These are phyloP conservation scores for Drosophila littoralis DNA, from an alignment of 1,140 invertebrate genomes.

Conservation along the genomic window DNA sequence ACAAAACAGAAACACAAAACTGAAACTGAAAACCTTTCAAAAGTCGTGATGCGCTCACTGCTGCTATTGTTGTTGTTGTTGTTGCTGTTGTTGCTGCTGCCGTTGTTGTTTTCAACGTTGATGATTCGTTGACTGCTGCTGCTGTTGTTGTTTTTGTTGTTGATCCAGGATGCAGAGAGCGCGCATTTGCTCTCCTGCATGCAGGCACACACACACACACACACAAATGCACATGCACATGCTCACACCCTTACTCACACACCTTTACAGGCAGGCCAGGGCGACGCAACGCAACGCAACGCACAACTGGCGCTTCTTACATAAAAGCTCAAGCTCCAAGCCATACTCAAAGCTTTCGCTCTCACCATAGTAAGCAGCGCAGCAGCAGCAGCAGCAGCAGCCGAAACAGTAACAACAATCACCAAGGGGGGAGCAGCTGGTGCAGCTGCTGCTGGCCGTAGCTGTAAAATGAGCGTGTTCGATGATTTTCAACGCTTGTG, in stretches of 20 bases:
- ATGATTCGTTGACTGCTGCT: constrained; percentile 19
- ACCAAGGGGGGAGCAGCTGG: constrained; percentile 22
- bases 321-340: constrained; percentile 61
- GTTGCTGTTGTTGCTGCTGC: constrained; percentile 6
- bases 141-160: constrained; percentile 37
- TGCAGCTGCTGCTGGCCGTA: constrained; percentile 23
- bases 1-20: constrained; percentile 56
- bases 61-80: constrained; percentile 11
- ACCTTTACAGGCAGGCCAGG: constrained; percentile 66
- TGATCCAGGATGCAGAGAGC: constrained; percentile 38
- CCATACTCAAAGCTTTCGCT: constrained; percentile 42
- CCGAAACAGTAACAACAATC: constrained; percentile 16
- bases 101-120: constrained; percentile 4
- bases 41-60: constrained; percentile 30
- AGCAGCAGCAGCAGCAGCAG: constrained; percentile 12
- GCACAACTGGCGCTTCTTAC: constrained; percentile 64
- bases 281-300: constrained; percentile 65
- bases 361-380: constrained; percentile 28
- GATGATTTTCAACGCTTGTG: constrained; percentile 95
- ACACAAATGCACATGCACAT: constrained; percentile 15
- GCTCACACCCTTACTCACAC: constrained; percentile 39
- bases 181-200: constrained; percentile 35
- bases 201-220: constrained; percentile 19
- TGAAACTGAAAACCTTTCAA: constrained; percentile 46
- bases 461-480: constrained; percentile 90